A percentile compares a stretch with the other conserved stretches of the same genome.
Evolutionary conservation across 2,113 vertebrate species (phyloP).

Genomic region (Prinia subflava): DNA sequence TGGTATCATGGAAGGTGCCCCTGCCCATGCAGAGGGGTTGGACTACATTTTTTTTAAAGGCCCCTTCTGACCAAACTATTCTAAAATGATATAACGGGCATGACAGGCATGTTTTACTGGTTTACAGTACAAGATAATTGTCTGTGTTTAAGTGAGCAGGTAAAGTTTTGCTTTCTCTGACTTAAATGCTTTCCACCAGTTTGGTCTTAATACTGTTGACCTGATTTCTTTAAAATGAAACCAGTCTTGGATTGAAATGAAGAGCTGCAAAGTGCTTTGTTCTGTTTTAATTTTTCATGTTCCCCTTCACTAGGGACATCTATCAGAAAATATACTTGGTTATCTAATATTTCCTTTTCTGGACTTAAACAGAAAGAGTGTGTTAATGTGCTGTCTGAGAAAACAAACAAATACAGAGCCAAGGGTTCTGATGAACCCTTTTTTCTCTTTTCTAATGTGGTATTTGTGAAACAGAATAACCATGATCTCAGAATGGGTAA

Average conservation of each 20-base stretch:
- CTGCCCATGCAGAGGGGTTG: background rate
- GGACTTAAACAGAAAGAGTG: background rate
- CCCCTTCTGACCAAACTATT: background rate
- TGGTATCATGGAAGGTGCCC: background rate
- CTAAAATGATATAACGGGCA: background rate
- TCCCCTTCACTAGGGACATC: background rate
- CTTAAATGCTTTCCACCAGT: background rate
- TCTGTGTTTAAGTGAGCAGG: background rate
- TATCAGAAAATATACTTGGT: background rate
- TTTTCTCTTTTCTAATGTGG: background rate
- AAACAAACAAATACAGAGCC: background rate
- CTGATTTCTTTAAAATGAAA: background rate
- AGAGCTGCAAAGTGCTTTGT: background rate
- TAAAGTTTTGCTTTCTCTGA: background rate
- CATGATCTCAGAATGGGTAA: background rate
- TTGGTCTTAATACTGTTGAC: background rate
- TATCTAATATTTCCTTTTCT: background rate
- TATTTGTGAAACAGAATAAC: background rate
- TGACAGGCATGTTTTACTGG: background rate
- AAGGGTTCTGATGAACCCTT: no score
- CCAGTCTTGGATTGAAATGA: background rate
- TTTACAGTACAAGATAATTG: background rate
- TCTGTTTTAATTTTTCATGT: background rate
- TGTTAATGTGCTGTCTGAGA: background rate
- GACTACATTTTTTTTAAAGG: background rate